Conservation (phyloP, 1,140 invertebrate species). For the Apis dorsata region DNA sequence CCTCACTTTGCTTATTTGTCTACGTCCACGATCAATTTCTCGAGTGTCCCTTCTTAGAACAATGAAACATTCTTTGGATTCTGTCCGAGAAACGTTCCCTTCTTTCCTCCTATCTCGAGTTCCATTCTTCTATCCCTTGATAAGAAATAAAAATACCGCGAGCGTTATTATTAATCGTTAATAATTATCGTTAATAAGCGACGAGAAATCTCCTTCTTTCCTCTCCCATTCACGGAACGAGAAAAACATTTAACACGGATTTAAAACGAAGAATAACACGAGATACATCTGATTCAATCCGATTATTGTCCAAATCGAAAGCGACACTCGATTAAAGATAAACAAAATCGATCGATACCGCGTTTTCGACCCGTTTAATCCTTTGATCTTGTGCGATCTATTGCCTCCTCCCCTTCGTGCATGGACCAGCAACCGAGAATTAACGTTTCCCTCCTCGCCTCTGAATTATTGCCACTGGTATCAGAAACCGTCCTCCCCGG, state of each 20-base stretch:
- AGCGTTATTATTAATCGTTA: no score
- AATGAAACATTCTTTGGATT: conserved; percentile 6
- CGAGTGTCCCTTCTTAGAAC: not conserved
- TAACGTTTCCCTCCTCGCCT: conserved; percentile 47
- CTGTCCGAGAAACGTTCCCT: not conserved
- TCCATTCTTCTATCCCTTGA: no score
- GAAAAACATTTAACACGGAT: no score
- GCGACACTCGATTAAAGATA: not conserved
- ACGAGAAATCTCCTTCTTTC: no score
- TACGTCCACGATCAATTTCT: not conserved
- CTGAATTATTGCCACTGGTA: conserved; percentile 63
- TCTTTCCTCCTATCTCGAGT: no score
- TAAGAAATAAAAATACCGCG: no score
- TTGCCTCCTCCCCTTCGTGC: conserved; percentile 45
- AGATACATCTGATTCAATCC: no score
- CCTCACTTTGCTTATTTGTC: not conserved
- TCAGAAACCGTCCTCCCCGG: conserved; percentile 51
- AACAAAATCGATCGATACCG: conserved; percentile 47
- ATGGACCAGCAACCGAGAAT: conserved; percentile 60
- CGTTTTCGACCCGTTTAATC: conserved; percentile 37
- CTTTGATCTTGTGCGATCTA: conserved; percentile 67
- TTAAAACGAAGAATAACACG: no score
- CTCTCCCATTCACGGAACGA: no score
- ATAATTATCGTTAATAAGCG: no score
- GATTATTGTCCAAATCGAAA: no score